These are phyloP conservation scores for Protobothrops flavoviridis DNA, from an alignment of 2,113 vertebrate genomes.

Conservation along the genomic window DNA sequence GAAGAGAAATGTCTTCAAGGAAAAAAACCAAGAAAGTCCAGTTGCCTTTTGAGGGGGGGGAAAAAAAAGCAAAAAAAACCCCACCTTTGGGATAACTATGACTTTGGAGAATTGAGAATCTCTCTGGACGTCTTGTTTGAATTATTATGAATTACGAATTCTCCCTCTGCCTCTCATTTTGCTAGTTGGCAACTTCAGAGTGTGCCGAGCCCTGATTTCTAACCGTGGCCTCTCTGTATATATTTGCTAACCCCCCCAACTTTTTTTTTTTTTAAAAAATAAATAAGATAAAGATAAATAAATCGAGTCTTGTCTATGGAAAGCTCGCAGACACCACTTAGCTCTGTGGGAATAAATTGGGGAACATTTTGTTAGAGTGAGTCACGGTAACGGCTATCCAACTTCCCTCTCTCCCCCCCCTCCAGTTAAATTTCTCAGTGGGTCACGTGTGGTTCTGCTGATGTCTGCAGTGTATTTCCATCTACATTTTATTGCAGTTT, in stretches of 20 bases:
- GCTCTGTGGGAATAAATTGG: background rate
- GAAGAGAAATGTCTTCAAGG: background rate
- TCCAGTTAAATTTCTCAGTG: background rate
- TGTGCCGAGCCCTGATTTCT: background rate
- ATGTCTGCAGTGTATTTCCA: background rate
- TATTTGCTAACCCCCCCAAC: background rate
- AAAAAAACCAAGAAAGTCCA: background rate
- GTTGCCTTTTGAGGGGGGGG: background rate
- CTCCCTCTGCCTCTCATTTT: background rate
- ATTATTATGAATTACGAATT: too few species aligned
- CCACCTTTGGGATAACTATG: too few species aligned
- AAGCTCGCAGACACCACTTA: background rate
- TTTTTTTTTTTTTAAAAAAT: background rate
- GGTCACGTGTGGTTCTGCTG: background rate
- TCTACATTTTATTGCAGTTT: background rate
- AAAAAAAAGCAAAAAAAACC: background rate
- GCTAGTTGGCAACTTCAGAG: background rate
- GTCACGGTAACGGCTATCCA: background rate
- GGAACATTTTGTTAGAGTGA: background rate
- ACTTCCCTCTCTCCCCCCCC: background rate
- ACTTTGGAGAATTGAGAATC: background rate
- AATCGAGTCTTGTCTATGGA: background rate
- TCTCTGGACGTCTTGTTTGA: background rate
- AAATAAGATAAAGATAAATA: background rate
- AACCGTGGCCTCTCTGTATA: background rate